These are phyloP conservation scores for Troides helena DNA, from an alignment of 2,888 invertebrate species.

Conservation along the genomic window DNA sequence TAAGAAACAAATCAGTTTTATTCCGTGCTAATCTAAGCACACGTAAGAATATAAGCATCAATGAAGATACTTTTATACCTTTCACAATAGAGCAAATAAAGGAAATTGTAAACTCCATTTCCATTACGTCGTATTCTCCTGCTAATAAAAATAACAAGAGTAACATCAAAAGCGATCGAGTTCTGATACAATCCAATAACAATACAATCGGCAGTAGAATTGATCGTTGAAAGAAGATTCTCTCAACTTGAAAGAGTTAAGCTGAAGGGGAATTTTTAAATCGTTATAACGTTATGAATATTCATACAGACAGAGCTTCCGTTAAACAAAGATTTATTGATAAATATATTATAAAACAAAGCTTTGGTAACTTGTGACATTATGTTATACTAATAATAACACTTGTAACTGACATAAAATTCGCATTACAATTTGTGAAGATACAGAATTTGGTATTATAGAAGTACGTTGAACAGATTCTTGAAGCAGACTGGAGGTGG, in stretches of 20 bases:
- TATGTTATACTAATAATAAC: no score
- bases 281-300: not conserved
- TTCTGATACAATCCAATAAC: slow-evolving; percentile 28
- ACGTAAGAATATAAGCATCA: not conserved
- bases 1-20: not conserved
- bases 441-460: no score
- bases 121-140: slow-evolving; percentile 18
- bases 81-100: not conserved
- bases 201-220: slow-evolving; percentile 24
- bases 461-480: no score
- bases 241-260: slow-evolving; percentile 8
- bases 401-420: no score
- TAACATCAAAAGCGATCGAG: slow-evolving; percentile 23
- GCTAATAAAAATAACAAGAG: slow-evolving; percentile 28
- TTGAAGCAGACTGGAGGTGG: no score
- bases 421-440: no score
- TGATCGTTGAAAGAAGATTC: slow-evolving; percentile 23
- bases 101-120: slow-evolving; percentile 22
- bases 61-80: not conserved
- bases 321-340: not conserved
- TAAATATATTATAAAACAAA: not conserved
- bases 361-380: no score
- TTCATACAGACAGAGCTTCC: not conserved
- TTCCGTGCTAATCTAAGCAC: no score
- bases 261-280: not conserved